phyloP scores from a whole-genome alignment of 2,888 invertebrate species.

The Drosophila siamana region DNA sequence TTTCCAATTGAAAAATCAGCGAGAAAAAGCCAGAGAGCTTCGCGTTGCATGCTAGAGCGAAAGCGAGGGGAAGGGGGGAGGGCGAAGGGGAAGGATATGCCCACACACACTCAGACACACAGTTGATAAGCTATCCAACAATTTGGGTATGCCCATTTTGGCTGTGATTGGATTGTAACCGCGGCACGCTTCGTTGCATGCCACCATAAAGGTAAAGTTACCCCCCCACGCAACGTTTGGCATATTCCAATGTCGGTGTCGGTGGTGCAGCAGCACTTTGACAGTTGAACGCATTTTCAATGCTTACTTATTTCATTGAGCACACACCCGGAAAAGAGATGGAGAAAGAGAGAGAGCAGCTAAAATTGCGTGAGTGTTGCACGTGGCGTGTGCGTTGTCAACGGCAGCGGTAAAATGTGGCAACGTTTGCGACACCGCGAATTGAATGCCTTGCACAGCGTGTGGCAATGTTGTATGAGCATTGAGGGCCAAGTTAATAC shows the following conservation, averaged over 20 bases:
- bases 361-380: constrained; percentile 74
- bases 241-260: constrained; percentile 15
- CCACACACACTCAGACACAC: background rate
- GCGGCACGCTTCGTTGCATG: constrained; percentile 66
- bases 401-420: constrained; percentile 35
- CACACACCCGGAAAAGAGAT: constrained; percentile 11
- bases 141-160: constrained; percentile 61
- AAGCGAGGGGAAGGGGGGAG: background rate
- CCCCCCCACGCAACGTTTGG: constrained; percentile 9
- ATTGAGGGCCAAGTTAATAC: constrained; percentile 41
- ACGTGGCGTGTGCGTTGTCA: constrained; percentile 69
- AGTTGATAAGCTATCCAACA: constrained; percentile 58
- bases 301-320: constrained; percentile 64
- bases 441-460: constrained; percentile 50
- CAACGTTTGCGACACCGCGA: constrained; percentile 34
- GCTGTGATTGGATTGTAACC: constrained; percentile 62
- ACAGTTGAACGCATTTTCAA: constrained; percentile 76
- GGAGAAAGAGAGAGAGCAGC: constrained; percentile 4
- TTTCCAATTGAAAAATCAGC: constrained; percentile 44
- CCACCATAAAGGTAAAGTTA: constrained; percentile 52
- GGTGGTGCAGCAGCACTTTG: constrained; percentile 61
- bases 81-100: constrained; percentile 22
- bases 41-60: too few relatives aligned
- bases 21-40: background rate
- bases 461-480: constrained; percentile 45